Conservation (phyloP, 35 echinoderm and acorn worm genomes). For the Chiridota heheva region DNA sequence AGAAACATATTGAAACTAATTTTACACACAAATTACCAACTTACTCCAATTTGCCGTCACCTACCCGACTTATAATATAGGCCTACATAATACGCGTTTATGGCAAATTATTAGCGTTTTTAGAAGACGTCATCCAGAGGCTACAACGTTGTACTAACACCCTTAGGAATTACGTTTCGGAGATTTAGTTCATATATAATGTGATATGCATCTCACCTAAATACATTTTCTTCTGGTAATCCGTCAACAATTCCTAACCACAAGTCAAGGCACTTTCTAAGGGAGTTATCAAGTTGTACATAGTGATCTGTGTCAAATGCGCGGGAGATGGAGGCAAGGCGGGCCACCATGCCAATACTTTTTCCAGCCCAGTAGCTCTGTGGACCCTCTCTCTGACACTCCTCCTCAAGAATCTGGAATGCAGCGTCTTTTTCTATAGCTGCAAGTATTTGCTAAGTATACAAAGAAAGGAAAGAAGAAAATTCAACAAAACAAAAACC, state of each 20-base stretch:
- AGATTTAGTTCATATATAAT: no score
- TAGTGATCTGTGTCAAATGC: constrained; percentile 84
- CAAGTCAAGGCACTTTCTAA: constrained; percentile 66
- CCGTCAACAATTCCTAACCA: constrained; percentile 68
- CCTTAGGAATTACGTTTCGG: no score
- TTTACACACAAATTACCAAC: no score
- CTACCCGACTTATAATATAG: no score
- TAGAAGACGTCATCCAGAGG: no score
- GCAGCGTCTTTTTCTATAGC: constrained; percentile 75
- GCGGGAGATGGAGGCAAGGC: constrained; percentile 84
- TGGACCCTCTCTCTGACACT: constrained; percentile 56
- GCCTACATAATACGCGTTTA: no score
- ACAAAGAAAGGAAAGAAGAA: not conserved
- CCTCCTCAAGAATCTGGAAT: constrained; percentile 60
- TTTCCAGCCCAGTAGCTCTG: constrained; percentile 93
- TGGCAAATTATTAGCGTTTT: no score
- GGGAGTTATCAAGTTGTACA: constrained; percentile 54
- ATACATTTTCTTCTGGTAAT: constrained; percentile 49
- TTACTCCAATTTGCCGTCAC: no score
- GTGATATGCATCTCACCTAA: no score
- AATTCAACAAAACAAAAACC: not conserved
- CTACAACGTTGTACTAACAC: no score
- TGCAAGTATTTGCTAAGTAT: constrained; percentile 51
- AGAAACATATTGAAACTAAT: no score
- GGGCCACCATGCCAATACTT: constrained; percentile 72